Conservation (phyloP, 2,888 invertebrate genomes). For the Acanthosepion lycidas region DNA sequence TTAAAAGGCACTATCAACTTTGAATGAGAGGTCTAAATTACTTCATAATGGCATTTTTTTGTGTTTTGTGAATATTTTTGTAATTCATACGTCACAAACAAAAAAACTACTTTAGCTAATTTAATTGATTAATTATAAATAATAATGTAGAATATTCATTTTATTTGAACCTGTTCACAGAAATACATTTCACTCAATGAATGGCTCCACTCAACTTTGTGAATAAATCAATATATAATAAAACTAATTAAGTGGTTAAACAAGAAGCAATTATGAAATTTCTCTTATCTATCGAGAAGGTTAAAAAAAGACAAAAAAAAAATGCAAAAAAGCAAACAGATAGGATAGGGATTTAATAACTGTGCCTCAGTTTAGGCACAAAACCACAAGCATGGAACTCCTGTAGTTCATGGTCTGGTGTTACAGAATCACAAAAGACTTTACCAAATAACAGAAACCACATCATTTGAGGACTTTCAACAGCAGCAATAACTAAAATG, state of each 20-base stretch:
- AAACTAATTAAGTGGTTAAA: neutral
- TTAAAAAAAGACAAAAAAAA: neutral
- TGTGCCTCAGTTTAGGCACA: neutral
- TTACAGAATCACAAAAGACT: too few relatives aligned
- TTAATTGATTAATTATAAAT: conserved; percentile 5
- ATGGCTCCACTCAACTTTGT: neutral
- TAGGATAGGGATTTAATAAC: neutral
- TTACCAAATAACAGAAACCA: too few relatives aligned
- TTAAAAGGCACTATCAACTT: neutral
- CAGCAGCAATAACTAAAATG: too few relatives aligned
- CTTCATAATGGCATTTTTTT: neutral
- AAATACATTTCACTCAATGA: neutral
- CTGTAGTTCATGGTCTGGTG: too few relatives aligned
- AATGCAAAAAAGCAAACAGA: neutral
- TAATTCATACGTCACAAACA: neutral
- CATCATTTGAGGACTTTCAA: too few relatives aligned
- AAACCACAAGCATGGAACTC: neutral
- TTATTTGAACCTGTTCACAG: neutral
- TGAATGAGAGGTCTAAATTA: neutral
- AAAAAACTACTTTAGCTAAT: neutral
- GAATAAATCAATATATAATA: neutral
- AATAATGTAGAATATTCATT: neutral
- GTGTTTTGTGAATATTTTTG: neutral
- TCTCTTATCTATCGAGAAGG: neutral
- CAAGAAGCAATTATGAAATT: neutral